These are phyloP conservation scores for Pangasius sanitwongsei DNA, from an alignment of 2,797 vertebrate genomes.

Conservation along the genomic window DNA sequence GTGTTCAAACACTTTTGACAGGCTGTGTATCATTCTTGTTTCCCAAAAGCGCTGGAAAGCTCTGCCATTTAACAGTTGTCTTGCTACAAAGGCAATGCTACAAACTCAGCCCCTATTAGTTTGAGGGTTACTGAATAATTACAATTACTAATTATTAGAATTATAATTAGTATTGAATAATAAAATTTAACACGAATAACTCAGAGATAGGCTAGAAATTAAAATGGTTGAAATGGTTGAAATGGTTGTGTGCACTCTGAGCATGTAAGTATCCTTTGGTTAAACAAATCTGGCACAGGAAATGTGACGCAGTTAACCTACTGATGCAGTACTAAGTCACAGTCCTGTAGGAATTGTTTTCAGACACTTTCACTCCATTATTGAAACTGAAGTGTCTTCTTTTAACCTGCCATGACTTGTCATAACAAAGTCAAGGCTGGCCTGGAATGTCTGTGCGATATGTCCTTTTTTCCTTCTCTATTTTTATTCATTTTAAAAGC, in stretches of 20 bases:
- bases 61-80: background rate
- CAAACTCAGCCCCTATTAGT: background rate
- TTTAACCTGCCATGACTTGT: background rate
- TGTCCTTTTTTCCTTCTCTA: background rate
- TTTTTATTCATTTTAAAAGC: conserved; percentile 7
- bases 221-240: background rate
- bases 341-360: background rate
- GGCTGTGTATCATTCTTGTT: background rate
- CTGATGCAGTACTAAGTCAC: background rate
- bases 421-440: background rate
- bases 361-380: background rate
- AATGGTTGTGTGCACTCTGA: no score
- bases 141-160: background rate
- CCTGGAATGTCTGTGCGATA: background rate
- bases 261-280: background rate
- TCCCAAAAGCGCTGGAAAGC: background rate
- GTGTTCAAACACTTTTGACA: background rate
- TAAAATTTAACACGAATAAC: background rate
- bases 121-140: background rate
- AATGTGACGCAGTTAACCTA: background rate
- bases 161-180: background rate
- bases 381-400: background rate
- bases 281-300: background rate
- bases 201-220: background rate
- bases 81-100: background rate